A percentile compares a stretch with the other conserved stretches of the same genome.
phyloP scores from a whole-genome alignment of 2,888 invertebrate species.

The Philhelius pedissequus region DNA sequence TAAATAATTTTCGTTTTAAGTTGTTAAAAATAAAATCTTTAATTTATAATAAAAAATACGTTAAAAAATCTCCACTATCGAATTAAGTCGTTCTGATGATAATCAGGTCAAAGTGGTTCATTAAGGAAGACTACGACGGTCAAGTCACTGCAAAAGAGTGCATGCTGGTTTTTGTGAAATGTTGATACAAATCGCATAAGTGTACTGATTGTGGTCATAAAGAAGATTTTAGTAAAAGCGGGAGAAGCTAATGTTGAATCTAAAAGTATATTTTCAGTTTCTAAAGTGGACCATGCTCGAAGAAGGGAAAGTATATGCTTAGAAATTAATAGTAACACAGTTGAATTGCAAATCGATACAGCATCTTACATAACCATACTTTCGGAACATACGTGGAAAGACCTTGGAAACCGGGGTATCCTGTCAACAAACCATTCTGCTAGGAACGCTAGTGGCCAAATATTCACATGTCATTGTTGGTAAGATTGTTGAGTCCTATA shows the following conservation, averaged over 20 bases:
- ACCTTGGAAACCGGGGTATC: background rate
- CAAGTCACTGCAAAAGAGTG: slow-evolving; percentile 2
- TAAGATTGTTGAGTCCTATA: too few relatives aligned
- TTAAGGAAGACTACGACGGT: background rate
- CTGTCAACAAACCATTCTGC: slow-evolving; percentile 19
- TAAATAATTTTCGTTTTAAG: too few relatives aligned
- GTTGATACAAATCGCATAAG: slow-evolving; percentile 42
- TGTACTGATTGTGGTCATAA: slow-evolving; percentile 50
- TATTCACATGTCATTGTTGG: too few relatives aligned
- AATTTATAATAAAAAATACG: too few relatives aligned
- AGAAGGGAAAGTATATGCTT: too few relatives aligned
- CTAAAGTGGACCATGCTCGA: too few relatives aligned
- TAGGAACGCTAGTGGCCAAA: too few relatives aligned
- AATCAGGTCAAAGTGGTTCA: background rate
- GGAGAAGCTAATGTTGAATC: too few relatives aligned
- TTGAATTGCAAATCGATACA: slow-evolving; percentile 22
- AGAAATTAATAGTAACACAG: background rate
- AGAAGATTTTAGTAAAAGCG: slow-evolving; percentile 51
- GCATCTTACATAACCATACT: slow-evolving; percentile 32
- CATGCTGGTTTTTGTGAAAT: slow-evolving; percentile 52
- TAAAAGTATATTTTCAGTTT: too few relatives aligned
- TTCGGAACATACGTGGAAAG: slow-evolving; percentile 37
- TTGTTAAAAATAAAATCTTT: too few relatives aligned
- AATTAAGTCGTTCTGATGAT: too few relatives aligned
- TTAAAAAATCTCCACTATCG: too few relatives aligned